Conservation (phyloP, 1,140 invertebrate genomes). For the Wasmannia auropunctata region DNA sequence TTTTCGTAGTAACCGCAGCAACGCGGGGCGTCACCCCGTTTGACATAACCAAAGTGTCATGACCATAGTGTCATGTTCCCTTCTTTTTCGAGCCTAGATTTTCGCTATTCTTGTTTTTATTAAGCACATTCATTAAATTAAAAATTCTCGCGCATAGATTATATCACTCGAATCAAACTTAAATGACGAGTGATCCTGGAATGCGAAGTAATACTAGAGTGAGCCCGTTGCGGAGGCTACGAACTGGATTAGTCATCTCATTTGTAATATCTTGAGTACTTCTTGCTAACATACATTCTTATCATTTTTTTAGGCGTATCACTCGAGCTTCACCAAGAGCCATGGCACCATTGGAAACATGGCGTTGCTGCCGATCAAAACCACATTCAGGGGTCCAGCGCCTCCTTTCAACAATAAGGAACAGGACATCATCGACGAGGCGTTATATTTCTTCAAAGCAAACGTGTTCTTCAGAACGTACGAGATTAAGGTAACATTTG, state of each 20-base stretch:
- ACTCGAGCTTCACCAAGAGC: constrained; percentile 93
- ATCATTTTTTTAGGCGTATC: constrained; percentile 92
- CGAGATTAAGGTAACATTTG: constrained; percentile 94
- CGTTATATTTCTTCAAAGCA: constrained; percentile 98
- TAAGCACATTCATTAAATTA: not conserved
- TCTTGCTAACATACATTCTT: not conserved
- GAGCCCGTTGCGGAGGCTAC: not conserved
- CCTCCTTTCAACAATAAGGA: constrained; percentile 88
- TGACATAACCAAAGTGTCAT: constrained; percentile 5
- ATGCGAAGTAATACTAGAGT: not conserved
- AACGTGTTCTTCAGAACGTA: constrained; percentile 99
- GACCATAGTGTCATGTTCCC: not conserved
- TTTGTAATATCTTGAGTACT: not conserved
- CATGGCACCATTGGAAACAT: constrained; percentile 95
- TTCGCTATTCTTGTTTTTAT: not conserved
- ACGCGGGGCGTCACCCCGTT: not conserved
- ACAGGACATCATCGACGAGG: constrained; percentile 98
- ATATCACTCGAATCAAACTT: too few relatives aligned
- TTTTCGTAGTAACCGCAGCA: not conserved
- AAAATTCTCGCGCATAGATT: not conserved
- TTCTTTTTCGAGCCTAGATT: not conserved
- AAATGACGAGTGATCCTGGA: not conserved
- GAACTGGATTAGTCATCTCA: too few relatives aligned
- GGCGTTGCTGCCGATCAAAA: constrained; percentile 95
- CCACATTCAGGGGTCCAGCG: constrained; percentile 95